Evolutionary conservation across 1,140 invertebrate genomes (phyloP).

Genomic region (Leptinotarsa lineolata): DNA sequence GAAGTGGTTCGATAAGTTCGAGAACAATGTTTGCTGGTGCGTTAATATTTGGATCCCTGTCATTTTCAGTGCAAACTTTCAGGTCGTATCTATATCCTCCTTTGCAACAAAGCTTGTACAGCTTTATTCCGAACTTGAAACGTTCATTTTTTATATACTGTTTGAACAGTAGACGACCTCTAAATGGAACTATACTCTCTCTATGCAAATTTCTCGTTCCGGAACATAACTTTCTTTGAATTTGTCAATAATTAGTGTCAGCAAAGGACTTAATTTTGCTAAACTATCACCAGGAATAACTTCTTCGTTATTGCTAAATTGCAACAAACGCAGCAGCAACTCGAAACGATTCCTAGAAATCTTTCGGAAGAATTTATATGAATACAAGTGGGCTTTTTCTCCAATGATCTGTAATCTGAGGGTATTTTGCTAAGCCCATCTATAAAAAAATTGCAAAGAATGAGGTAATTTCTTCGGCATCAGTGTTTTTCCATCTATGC

Average conservation of each 20-base stretch:
- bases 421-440: conserved; percentile 14
- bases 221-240: conserved; percentile 19
- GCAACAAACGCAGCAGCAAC: conserved; percentile 7
- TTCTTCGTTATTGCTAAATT: conserved; percentile 27
- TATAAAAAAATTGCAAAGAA: not conserved
- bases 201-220: conserved; percentile 5
- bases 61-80: conserved; percentile 18
- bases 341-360: conserved; percentile 23
- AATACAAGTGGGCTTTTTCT: not conserved
- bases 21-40: conserved; percentile 12
- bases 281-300: not conserved
- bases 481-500: not conserved
- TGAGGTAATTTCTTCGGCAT: not conserved
- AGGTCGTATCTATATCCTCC: not conserved
- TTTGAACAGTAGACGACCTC: not conserved
- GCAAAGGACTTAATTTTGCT: conserved; percentile 12
- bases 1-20: conserved; percentile 7
- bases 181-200: no score
- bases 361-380: not conserved
- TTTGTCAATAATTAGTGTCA: conserved; percentile 1
- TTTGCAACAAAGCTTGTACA: conserved; percentile 24
- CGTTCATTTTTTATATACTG: no score
- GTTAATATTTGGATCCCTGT: conserved; percentile 15
- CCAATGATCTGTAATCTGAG: conserved; percentile 1
- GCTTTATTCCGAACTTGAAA: not conserved